Base-by-base conservation (phyloP, 2,888 invertebrate genomes). In the Germaria angustata region DNA sequence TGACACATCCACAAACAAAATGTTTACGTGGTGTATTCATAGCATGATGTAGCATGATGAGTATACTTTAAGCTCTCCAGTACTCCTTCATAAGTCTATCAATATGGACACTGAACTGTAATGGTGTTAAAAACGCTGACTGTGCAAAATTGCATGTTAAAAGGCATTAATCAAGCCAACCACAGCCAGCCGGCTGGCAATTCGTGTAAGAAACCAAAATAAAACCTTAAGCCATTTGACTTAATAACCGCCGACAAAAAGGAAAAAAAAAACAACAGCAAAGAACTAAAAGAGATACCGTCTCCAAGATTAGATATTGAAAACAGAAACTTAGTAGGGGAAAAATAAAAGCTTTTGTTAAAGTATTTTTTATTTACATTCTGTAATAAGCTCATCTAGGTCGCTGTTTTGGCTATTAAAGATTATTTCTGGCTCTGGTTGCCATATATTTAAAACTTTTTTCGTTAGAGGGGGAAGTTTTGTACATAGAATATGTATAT, bases 91-190 rank as follows among this genome's bases (percentile, higher is more conserved):
- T 57, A 22, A 49, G 13, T 49, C 32, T 46, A 72, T 61, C 41
- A 49, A 75, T 65, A 55, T 51, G 36, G 15, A 57, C 39, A 66
- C 32, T 66, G 57, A 65, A 53, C n/a, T 77, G 44, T 79, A 72
- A 66, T 79, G 17, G 63, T 72, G 79, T 79, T 72, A 79, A 72
- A 72, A 73, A 68, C 51, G 59, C 73, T 61, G 66, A 69, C 69
- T 75, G 68, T 80, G 69, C 75, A 55, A 80, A 73, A 75, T 80
- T 73, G 80, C 80, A 80, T 80, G 80, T 68, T 73, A 75, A 68
- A 75, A 69, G 24, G 39, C 80, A 80, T 80, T 80, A 80, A 80
- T 63, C 63, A 80, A 80, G 28, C 24, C 39, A 53, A 51, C 65
- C 55, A 63, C 53, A 57, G 32, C 44, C 57, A 51, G 55, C 22